These are phyloP conservation scores for Peromyscus leucopus DNA, from an alignment of 2,113 vertebrate species.

Conservation along the genomic window DNA sequence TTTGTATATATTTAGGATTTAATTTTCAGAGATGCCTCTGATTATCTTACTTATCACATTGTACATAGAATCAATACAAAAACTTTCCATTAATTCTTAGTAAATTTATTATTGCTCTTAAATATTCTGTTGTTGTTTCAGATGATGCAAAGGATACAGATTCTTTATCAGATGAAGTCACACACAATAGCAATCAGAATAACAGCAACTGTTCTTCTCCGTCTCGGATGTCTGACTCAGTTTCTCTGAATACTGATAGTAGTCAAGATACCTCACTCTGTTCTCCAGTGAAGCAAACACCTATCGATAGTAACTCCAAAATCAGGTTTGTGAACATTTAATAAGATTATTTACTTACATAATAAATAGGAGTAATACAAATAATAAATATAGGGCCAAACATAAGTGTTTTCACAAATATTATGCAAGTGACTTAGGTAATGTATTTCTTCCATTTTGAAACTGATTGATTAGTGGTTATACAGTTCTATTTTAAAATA, in stretches of 20 bases:
- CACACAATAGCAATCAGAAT: conserved; percentile 99
- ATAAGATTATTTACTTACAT: conserved; percentile 52
- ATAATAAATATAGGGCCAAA: conserved; percentile 15
- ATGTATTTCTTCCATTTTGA: conserved; percentile 44
- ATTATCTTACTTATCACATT: conserved; percentile 30
- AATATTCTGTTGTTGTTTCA: conserved; percentile 80
- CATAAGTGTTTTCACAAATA: conserved; percentile 39
- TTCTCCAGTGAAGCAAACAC: conserved; percentile 94
- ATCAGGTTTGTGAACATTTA: conserved; percentile 88
- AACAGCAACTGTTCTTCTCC: conserved; percentile 99
- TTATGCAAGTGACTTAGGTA: conserved; percentile 37
- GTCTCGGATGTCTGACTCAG: conserved; percentile 98
- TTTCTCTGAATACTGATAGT: conserved; percentile 98
- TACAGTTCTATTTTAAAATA: conserved; percentile 30
- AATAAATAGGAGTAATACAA: conserved; percentile 49
- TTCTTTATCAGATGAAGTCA: conserved; percentile 96
- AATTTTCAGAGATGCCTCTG: conserved; percentile 30
- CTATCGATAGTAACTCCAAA: conserved; percentile 90
- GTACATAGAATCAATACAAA: conserved; percentile 25
- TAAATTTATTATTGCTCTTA: conserved; percentile 62
- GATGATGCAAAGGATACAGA: conserved; percentile 95
- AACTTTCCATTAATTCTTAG: conserved; percentile 17
- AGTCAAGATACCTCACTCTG: conserved; percentile 97
- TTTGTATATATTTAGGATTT: conserved; percentile 17
- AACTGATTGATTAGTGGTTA: conserved; percentile 21